Base-by-base conservation (phyloP, 2,797 vertebrate genomes). In the Sternarchorhynchus goeldii region DNA sequence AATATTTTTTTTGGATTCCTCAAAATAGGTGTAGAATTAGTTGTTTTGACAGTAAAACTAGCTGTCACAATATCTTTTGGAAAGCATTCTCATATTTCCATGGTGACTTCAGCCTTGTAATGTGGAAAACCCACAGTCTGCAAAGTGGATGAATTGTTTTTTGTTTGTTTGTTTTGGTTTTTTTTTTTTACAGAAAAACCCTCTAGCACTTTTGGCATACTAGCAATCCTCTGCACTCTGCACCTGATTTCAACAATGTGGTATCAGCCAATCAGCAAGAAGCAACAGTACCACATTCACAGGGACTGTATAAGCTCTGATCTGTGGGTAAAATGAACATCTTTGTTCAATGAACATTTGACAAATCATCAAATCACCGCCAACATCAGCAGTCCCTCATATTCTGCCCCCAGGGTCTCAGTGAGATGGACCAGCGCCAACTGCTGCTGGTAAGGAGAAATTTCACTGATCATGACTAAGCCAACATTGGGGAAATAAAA, bases 281-380 rank as follows among this genome's bases (percentile, higher is more conserved):
- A n/a, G 55, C 56, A 65, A 78, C 39, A 72, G 62, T 80, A 36
- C 76, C 75, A 77, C 77, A 75, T 66, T 78, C 64, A 78, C 67
- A 45, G 66, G 58, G 56, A 80, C 62, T 70, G 58, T 75, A 70
- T 70, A 63, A 41, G 78, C 73, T 64, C 65, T 70, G 73, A 75
- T 68, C 75, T 80, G 73, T 75, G 78, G 73, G 72, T 56, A 70
- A 75, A 80, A 80, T 65, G 58, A 53, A 32, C 21, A 78, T 76
- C 67, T 78, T 64, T 31, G 32, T 57, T 76, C 55, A 78, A 83
- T 74, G 73, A 76, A 57, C 72, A 55, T 73, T 71, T 66, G 68
- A 75, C 78, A 78, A 82, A 82, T 77, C 62, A 75, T 81, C 62
- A 64, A 62, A 79, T 79, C 62, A 57, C 65, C 31, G 56, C 16